Conservation (phyloP, 2,888 invertebrate species). For the Cerastis leucographa region DNA sequence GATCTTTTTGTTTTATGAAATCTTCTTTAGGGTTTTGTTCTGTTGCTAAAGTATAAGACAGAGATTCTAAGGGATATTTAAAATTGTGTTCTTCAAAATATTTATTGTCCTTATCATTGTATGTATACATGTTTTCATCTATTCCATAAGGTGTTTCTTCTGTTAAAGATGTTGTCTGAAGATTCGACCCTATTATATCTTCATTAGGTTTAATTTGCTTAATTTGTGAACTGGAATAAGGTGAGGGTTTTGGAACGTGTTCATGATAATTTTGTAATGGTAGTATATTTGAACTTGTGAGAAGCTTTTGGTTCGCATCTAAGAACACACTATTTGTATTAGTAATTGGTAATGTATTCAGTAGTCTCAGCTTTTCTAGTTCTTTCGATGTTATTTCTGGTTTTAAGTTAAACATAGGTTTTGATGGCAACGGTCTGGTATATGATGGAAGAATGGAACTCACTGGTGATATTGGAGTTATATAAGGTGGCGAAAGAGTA, state of each 20-base stretch:
- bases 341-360: background rate
- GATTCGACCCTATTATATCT: background rate
- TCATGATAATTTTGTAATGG: background rate
- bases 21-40: background rate
- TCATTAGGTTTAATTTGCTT: constrained; percentile 4
- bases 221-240: background rate
- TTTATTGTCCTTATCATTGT: background rate
- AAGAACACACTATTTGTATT: background rate
- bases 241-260: background rate
- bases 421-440: background rate
- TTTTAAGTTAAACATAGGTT: background rate
- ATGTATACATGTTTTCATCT: background rate
- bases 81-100: background rate
- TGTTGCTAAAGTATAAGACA: constrained; percentile 3
- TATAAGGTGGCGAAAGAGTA: background rate
- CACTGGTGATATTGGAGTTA: background rate
- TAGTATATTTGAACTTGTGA: background rate
- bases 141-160: background rate
- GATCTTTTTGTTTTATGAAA: background rate
- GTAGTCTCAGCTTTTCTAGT: background rate
- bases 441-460: background rate
- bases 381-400: background rate
- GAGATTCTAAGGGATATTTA: constrained; percentile 9
- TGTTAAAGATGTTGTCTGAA: background rate
- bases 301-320: background rate